Conservation (phyloP, 2,888 invertebrate species). For the Drosophila neutralis region DNA sequence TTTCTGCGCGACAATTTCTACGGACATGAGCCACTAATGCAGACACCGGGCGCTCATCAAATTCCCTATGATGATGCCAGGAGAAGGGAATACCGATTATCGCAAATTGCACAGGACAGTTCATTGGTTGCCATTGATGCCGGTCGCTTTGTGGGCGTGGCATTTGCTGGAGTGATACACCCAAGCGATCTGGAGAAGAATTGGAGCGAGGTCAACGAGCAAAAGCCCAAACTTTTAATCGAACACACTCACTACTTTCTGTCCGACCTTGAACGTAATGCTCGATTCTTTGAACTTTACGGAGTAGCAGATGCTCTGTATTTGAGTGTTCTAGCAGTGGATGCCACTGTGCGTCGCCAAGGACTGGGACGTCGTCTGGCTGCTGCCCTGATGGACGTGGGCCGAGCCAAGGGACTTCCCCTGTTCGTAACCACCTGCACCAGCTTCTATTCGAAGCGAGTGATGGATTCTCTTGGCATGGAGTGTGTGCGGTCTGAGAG, state of each 20-base stretch:
- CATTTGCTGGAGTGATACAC: conserved; percentile 29
- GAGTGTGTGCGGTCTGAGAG: conserved; percentile 47
- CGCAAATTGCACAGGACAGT: conserved; percentile 37
- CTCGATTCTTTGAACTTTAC: conserved; percentile 58
- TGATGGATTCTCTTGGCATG: conserved; percentile 66
- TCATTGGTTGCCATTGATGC: conserved; percentile 55
- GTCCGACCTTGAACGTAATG: conserved; percentile 58
- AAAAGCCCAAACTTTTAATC: conserved; percentile 28
- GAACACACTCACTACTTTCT: conserved; percentile 62
- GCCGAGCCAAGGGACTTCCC: conserved; percentile 52
- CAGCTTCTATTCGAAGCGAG: conserved; percentile 64
- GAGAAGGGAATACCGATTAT: conserved; percentile 31
- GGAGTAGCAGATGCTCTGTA: conserved; percentile 54
- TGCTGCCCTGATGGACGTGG: conserved; percentile 57
- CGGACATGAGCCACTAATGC: conserved; percentile 53
- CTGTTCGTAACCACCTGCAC: conserved; percentile 71
- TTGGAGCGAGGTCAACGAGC: conserved; percentile 28
- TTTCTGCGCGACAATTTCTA: conserved; percentile 59
- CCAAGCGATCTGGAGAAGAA: conserved; percentile 40
- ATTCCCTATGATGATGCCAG: conserved; percentile 2
- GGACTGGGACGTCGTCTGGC: conserved; percentile 68
- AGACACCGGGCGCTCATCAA: conserved; percentile 45
- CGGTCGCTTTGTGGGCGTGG: conserved; percentile 53
- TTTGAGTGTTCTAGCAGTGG: conserved; percentile 58
- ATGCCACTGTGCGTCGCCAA: conserved; percentile 49